phyloP scores from a whole-genome alignment of 2,113 vertebrate species.

The Panthera leo region DNA sequence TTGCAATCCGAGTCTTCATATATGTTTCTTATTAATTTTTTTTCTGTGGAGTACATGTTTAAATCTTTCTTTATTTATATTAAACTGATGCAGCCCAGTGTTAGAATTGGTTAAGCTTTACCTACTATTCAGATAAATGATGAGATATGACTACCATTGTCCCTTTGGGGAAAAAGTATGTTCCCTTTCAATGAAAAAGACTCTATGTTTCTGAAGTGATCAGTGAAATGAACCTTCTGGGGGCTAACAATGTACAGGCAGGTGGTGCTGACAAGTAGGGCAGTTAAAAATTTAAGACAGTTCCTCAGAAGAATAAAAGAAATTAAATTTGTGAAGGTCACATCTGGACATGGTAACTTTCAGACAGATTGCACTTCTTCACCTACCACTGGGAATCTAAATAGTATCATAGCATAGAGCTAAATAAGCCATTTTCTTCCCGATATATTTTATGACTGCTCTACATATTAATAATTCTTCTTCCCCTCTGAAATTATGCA shows the following conservation, averaged over 20 bases:
- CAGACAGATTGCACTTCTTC: background rate
- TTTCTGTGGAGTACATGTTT: background rate
- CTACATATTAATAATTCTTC: background rate
- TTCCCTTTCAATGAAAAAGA: background rate
- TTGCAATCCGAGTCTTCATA: background rate
- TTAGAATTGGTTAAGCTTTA: background rate
- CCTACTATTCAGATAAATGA: background rate
- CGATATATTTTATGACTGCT: conserved; percentile 26
- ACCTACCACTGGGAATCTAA: background rate
- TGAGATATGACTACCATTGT: background rate
- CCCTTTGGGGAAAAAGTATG: background rate
- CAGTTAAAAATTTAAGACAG: conserved; percentile 49
- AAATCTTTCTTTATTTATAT: background rate
- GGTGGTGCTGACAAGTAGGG: conserved; percentile 14
- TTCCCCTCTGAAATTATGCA: background rate
- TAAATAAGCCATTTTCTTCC: conserved; percentile 19
- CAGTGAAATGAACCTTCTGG: background rate
- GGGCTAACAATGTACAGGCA: background rate
- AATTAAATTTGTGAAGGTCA: conserved; percentile 65
- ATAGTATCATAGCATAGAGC: background rate
- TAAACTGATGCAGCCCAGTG: background rate
- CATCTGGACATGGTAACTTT: conserved; percentile 46
- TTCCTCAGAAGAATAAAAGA: conserved; percentile 58
- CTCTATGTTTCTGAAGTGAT: background rate
- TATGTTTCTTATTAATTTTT: background rate